Percentiles rank a stretch among this genome's conserved stretches.
phyloP scores from a whole-genome alignment of 2,888 invertebrate genomes.

The Pseudococcus longispinus region DNA sequence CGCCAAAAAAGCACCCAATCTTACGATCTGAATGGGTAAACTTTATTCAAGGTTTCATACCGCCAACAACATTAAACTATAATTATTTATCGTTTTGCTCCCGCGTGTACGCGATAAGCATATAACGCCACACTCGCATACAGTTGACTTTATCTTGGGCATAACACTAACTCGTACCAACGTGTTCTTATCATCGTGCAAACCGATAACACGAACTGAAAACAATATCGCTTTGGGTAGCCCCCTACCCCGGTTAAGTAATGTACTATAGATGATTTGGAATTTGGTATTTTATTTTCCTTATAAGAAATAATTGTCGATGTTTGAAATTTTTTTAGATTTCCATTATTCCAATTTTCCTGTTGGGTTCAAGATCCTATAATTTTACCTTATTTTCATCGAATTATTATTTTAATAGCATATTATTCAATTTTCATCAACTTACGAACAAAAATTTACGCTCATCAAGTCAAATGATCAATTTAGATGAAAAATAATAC shows the following conservation, averaged over 20 bases:
- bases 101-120: background rate
- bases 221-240: background rate
- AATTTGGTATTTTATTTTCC: background rate
- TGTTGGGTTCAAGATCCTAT: too few relatives aligned
- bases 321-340: background rate
- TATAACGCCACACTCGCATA: background rate
- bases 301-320: background rate
- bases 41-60: background rate
- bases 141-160: background rate
- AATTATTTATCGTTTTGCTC: constrained; percentile 16
- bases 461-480: background rate
- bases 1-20: constrained; percentile 11
- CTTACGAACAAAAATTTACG: background rate
- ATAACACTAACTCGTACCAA: background rate
- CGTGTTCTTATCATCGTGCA: background rate
- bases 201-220: background rate
- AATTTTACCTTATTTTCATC: too few relatives aligned
- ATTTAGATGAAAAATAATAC: background rate
- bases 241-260: background rate
- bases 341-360: background rate
- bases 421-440: background rate
- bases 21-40: background rate
- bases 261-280: background rate
- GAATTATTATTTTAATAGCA: too few relatives aligned
- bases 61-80: background rate